Evolutionary conservation across 1,140 invertebrate genomes (phyloP).

Genomic region (Lasaia peninsularis): DNA sequence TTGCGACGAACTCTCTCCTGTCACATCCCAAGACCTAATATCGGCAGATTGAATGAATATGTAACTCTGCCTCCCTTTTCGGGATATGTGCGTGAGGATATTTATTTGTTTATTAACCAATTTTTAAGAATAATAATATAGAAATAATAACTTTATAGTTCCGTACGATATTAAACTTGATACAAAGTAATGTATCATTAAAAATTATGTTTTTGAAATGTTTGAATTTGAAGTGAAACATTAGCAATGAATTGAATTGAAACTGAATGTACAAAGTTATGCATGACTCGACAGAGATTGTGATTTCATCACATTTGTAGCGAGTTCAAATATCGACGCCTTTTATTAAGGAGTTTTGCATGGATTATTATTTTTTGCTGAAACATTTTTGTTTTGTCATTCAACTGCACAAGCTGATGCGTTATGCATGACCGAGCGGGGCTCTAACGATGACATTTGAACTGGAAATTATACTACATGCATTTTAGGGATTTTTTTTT

Average conservation of each 20-base stretch:
- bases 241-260: background rate
- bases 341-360: conserved; percentile 25
- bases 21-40: no score
- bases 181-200: no score
- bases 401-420: conserved; percentile 25
- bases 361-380: conserved; percentile 22
- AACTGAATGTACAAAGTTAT: conserved; percentile 21
- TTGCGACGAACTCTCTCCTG: no score
- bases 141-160: no score
- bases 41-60: no score
- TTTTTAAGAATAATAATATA: no score
- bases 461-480: conserved; percentile 10
- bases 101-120: no score
- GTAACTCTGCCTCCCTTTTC: no score
- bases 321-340: conserved; percentile 22
- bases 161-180: no score
- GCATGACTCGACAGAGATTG: conserved; percentile 34
- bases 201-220: no score
- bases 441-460: background rate
- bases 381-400: conserved; percentile 20
- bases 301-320: conserved; percentile 26
- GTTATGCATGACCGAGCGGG: conserved; percentile 27
- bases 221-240: no score
- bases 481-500: conserved; percentile 2
- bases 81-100: no score